These are phyloP conservation scores for Chymomyza fuscimana DNA, from an alignment of 2,888 invertebrate species.

Conservation along the genomic window DNA sequence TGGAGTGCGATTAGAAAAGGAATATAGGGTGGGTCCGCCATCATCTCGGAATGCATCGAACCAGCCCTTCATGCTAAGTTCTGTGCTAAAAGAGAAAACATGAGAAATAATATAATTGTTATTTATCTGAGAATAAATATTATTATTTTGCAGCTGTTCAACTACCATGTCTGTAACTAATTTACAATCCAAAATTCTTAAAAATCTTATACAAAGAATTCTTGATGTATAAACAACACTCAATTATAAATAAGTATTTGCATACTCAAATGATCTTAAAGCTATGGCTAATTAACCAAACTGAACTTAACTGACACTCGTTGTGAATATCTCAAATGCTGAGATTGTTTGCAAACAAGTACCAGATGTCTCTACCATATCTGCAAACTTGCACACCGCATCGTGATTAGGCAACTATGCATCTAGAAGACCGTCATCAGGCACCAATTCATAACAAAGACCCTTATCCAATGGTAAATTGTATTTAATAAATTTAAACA, in stretches of 20 bases:
- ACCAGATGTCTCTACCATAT: conserved; percentile 32
- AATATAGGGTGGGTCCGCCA: conserved; percentile 97
- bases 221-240: no score
- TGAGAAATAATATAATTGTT: not conserved
- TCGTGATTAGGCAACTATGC: not conserved
- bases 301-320: conserved; percentile 3
- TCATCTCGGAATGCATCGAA: conserved; percentile 98
- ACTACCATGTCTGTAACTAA: not conserved
- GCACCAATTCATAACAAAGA: conserved; percentile 26
- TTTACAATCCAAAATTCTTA: conserved; percentile 20
- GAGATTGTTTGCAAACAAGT: conserved; percentile 1
- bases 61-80: conserved; percentile 92
- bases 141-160: not conserved
- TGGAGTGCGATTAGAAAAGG: conserved; percentile 95
- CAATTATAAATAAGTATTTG: conserved; percentile 39
- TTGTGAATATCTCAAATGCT: not conserved
- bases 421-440: not conserved
- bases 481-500: conserved; percentile 9
- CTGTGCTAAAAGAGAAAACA: conserved; percentile 8
- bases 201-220: no score
- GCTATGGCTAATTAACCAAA: not conserved
- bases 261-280: conserved; percentile 41
- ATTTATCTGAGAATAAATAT: not conserved
- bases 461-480: no score
- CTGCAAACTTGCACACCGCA: no score